Percentiles rank a stretch among this genome's conserved stretches.
phyloP scores from a whole-genome alignment of 2,888 invertebrate species.

The Acleris literana region DNA sequence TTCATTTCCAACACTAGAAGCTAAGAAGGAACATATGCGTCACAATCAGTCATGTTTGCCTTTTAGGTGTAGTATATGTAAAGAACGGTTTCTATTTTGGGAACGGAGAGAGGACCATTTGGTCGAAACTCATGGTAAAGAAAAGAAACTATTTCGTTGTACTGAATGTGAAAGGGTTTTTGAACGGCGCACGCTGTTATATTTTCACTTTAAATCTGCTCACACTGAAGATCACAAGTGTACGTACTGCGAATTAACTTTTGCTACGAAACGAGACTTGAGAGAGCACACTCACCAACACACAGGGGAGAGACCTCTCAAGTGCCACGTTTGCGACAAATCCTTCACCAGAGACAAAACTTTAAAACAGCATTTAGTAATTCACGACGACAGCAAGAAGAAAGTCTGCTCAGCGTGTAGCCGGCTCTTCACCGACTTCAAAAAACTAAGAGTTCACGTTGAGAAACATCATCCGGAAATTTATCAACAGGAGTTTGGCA shows the following conservation, averaged over 20 bases:
- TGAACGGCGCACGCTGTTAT: slow-evolving; percentile 39
- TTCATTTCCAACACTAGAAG: slow-evolving; percentile 41
- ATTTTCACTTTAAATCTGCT: slow-evolving; percentile 42
- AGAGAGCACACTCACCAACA: slow-evolving; percentile 33
- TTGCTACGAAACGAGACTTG: slow-evolving; percentile 35
- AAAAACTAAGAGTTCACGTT: slow-evolving; percentile 34
- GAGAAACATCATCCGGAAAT: slow-evolving; percentile 40
- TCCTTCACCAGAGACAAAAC: slow-evolving; percentile 25
- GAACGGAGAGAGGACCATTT: slow-evolving; percentile 43
- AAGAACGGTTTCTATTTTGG: slow-evolving; percentile 43
- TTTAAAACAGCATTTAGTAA: slow-evolving; percentile 28
- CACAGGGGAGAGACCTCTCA: slow-evolving; percentile 28
- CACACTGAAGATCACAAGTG: slow-evolving; percentile 44
- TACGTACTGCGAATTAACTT: slow-evolving; percentile 41
- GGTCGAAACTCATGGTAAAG: slow-evolving; percentile 41
- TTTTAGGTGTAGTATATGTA: slow-evolving; percentile 42
- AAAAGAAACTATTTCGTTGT: slow-evolving; percentile 41
- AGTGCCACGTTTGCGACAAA: slow-evolving; percentile 37
- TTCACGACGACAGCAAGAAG: slow-evolving; percentile 39
- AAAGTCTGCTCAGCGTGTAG: slow-evolving; percentile 32
- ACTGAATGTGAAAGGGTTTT: slow-evolving; percentile 43
- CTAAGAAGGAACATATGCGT: slow-evolving; percentile 44
- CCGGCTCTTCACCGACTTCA: slow-evolving; percentile 27
- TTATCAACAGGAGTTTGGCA: slow-evolving; percentile 20
- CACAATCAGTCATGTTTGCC: slow-evolving; percentile 41